Base-by-base conservation (phyloP, 2,113 vertebrate genomes). In the Podarcis muralis region DNA sequence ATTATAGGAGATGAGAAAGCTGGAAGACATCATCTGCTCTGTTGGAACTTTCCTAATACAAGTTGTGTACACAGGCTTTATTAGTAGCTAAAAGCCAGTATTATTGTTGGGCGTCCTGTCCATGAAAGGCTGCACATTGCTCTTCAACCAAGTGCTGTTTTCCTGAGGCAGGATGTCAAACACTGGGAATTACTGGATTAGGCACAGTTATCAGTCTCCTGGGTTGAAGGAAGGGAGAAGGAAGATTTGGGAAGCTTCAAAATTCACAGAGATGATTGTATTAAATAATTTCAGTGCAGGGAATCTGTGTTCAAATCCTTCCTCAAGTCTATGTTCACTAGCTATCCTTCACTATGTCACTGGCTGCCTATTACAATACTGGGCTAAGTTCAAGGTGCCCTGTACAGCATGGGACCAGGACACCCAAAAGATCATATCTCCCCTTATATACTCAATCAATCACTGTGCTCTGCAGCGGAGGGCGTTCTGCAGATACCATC, bases 1-100 rank as follows among this genome's bases (percentile, higher is more conserved):
- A 72, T 80, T 92, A 91, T 88, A 90, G 86, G 81, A 93, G 91
- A 78, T 12, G 91, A 92, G 66, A 69, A 0, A 75, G 6, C 2
- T 91, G 92, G 91, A 88, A 88, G 92, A 89, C 1, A 30, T 68
- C 12, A 13, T 15, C 0, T 22, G 12, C 6, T 43, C 79, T 69
- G 27, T 77, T 40, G 40, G 25, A 77, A 77, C 59, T 68, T 68
- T 78, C 1, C 66, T 88, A 91, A 91, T 2, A 48, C 86, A 89
- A 87, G 90, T 89, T 80, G 89, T 87, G 88, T 20, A 69, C 84
- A 32, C 25, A 85, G 89, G 43, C 84, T 91, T 85, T 80, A 84
- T 53, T 79, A 75, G 86, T 59, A 59, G 89, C 86, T 92, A 79
- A 68, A 88, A 91, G 86, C 68, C 0, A 11, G 16, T 37, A 87